phyloP scores from a whole-genome alignment of 2,888 invertebrate genomes.

The Andrena hattorfiana region DNA sequence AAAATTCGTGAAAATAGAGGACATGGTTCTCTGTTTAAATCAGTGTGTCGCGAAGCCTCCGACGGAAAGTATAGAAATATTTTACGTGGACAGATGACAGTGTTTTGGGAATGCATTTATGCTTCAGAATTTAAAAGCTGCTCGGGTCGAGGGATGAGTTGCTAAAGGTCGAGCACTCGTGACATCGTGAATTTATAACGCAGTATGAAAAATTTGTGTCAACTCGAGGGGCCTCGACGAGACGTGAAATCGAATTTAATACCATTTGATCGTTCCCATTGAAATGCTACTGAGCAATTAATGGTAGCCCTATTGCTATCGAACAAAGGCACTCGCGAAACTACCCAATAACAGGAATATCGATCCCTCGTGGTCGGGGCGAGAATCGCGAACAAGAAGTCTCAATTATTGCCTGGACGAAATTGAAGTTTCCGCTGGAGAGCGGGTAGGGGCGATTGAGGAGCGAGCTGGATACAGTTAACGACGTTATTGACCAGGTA shows the following conservation, averaged over 20 bases:
- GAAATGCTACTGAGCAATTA: background rate
- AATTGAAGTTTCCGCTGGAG: background rate
- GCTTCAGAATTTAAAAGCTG: background rate
- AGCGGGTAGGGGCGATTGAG: background rate
- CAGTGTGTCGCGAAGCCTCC: too few species aligned
- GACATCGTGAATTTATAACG: background rate
- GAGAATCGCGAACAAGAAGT: background rate
- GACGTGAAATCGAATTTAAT: background rate
- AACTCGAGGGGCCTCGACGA: background rate
- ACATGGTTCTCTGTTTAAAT: background rate
- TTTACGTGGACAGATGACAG: background rate
- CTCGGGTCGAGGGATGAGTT: background rate
- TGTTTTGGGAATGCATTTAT: background rate
- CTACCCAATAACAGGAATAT: background rate
- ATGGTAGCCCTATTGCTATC: background rate
- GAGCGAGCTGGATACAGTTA: background rate
- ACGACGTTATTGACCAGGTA: constrained; percentile 20
- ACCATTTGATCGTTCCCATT: constrained; percentile 2
- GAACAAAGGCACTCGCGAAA: constrained; percentile 1
- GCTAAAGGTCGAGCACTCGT: background rate
- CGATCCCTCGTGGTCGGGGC: background rate
- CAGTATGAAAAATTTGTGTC: background rate
- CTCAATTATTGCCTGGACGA: background rate
- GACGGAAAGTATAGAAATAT: background rate
- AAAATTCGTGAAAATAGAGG: background rate